Base-by-base conservation (phyloP, 35 echinoderm and acorn worm species). In the Hemicentrotus pulcherrimus region DNA sequence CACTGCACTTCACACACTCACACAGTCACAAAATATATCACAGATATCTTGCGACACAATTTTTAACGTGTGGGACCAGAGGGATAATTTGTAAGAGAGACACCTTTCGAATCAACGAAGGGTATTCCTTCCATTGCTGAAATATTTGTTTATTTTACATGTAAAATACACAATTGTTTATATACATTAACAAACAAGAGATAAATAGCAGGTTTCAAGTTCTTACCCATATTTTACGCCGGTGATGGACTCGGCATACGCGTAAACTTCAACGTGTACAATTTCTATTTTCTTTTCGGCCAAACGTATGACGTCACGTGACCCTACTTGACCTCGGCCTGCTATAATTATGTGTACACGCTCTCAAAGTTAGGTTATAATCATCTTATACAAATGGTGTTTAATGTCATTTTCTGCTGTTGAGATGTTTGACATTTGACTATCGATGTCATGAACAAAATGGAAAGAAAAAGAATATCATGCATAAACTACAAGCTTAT, bases 251-350 rank as follows among this genome's bases (percentile, higher is more conserved):
- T 33, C 88, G 88, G 88, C 88, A 90, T 90, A 90, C 88, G 88
- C 32, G 19, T 90, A 90, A 90, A 45, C 31, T 90, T 90, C 88
- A 47, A 90, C 88, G 88, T 90, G 88, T 90, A 90, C 88, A 90
- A 90, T 47, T 90, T 90, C 32, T 90, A 90, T 33, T 13, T 90
- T 15, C 28, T 33, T 33, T 86, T 18, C 86, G 86, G 11, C 88
- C 16, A 18, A 15, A 90, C 18, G 9, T 47, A 32, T 90, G 88
- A 90, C 88, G 88, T 90, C 88, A 90, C n/a, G 14, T 90, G 88
- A 90, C 88, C 88, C 32, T 8, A 14, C 0, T 9, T 90, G 32
- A 78, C 65, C 65, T 78, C 28, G 10, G 10, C 9, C 10, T 13
- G 7, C 11, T 50, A 50, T 55, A 55, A 55, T 15, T 52, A 52